Conservation (phyloP, 2,888 invertebrate genomes). For the Leptarthrus brevirostris region DNA sequence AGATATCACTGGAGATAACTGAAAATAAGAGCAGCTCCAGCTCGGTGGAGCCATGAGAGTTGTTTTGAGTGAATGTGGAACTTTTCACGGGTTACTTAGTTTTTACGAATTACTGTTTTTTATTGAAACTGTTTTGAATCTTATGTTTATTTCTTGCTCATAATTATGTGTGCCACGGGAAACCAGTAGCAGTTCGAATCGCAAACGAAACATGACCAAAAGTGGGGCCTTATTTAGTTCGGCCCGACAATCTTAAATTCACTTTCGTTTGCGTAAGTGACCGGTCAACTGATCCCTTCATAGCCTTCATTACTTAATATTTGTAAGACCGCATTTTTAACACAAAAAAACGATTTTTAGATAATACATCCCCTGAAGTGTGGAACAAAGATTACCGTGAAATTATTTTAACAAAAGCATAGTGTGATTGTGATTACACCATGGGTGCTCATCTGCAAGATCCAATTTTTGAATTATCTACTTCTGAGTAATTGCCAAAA, state of each 20-base stretch:
- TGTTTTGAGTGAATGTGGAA: slow-evolving; percentile 9
- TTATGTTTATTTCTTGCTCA: too few relatives aligned
- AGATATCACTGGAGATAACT: slow-evolving; percentile 14
- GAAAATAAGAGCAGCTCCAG: slow-evolving; percentile 12
- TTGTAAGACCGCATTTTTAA: too few relatives aligned
- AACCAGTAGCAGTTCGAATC: not conserved
- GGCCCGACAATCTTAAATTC: not conserved
- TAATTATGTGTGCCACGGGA: too few relatives aligned
- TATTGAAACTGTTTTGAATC: not conserved
- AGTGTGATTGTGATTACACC: not conserved
- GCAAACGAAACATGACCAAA: too few relatives aligned
- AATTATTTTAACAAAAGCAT: not conserved
- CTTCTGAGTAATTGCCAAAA: not conserved
- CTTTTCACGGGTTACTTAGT: not conserved
- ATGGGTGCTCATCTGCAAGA: not conserved
- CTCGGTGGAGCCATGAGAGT: slow-evolving; percentile 10
- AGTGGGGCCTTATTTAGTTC: too few relatives aligned
- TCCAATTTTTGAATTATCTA: not conserved
- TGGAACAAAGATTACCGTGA: not conserved
- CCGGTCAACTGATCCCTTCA: too few relatives aligned
- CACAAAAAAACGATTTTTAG: not conserved
- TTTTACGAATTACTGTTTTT: not conserved
- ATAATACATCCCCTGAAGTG: not conserved
- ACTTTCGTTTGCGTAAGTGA: not conserved
- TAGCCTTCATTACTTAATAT: too few relatives aligned